Base-by-base conservation (phyloP, 2,888 invertebrate genomes). In the Drosophila algonquin region DNA sequence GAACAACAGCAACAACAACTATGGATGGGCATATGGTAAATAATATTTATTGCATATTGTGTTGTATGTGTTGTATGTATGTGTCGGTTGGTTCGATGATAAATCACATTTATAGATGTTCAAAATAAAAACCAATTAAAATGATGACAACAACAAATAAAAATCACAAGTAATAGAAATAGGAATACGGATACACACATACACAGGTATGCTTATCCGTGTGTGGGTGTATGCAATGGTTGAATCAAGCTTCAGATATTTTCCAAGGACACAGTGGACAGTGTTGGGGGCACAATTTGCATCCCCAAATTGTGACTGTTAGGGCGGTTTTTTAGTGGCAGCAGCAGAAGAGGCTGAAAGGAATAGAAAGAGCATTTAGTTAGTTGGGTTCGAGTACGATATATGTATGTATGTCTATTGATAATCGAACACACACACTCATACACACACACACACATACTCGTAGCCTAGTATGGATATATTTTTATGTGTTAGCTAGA, bases 81-180 rank as follows among this genome's bases (percentile, higher is more conserved):
- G 21, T 21, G 21, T 2, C 2, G 21, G 21, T 21, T 2, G 21
- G 21, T 2, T 21, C 18, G 63, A 76, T 82, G 70, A 78, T 78
- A 83, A 86, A 80, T 78, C 70, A 67, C 73, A 76, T 71, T n/a
- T n/a, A 77, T 77, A 76, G 71, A 79, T 85, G 77, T 87, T 79
- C 76, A 74, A 76, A 82, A 63, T 64, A 54, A 70, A 87, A 82
- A 71, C 77, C 75, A 84, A 83, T 81, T 81, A 76, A 77, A 75
- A 73, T 65, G 73, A 77, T 78, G 77, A 75, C 69, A 83, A 71
- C 59, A 44, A 47, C 46, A 71, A 60, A 46, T 7, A 58, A 35
- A 59, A 58, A 45, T n/a, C 52, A 44, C 45, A 68, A 56, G 63
- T 65, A 68, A 73, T 72, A 57, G 72, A 32, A 55, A 71, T 71